phyloP scores from a whole-genome alignment of 1,140 invertebrate genomes.

The Cataglyphis hispanica region DNA sequence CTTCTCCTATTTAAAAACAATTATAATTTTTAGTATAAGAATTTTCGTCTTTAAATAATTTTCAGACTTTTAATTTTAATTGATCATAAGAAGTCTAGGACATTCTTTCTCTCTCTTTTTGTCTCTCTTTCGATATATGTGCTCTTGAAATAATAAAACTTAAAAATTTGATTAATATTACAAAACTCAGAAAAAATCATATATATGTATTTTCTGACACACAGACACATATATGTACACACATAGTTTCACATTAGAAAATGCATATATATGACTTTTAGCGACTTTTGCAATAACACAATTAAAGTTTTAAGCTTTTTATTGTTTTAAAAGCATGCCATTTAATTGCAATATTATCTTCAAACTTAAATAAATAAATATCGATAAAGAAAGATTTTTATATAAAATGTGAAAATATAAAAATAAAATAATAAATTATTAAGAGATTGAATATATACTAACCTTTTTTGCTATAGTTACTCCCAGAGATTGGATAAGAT shows the following conservation, averaged over 20 bases:
- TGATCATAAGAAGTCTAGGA: too few relatives aligned
- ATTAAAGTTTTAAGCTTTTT: background rate
- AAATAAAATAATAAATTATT: conserved; percentile 43
- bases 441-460: conserved; percentile 74
- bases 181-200: too few relatives aligned
- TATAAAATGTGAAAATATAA: background rate
- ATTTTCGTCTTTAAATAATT: too few relatives aligned
- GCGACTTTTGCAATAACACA: background rate
- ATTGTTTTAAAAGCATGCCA: conserved; percentile 20
- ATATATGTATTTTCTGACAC: too few relatives aligned
- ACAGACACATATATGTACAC: too few relatives aligned
- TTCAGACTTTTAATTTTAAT: too few relatives aligned
- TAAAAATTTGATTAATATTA: too few relatives aligned
- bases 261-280: background rate
- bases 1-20: too few relatives aligned
- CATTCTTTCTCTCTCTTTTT: too few relatives aligned
- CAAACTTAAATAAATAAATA: conserved; percentile 13
- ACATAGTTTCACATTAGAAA: background rate
- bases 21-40: too few relatives aligned
- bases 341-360: conserved; percentile 5
- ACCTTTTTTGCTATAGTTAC: conserved; percentile 95
- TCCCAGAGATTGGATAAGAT: conserved; percentile 92
- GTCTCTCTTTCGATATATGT: too few relatives aligned
- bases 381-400: conserved; percentile 28
- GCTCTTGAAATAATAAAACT: too few relatives aligned